phyloP scores from a whole-genome alignment of 30 jellyfish, hydroid and myxozoan genomes.

The Clytia hemisphaerica region DNA sequence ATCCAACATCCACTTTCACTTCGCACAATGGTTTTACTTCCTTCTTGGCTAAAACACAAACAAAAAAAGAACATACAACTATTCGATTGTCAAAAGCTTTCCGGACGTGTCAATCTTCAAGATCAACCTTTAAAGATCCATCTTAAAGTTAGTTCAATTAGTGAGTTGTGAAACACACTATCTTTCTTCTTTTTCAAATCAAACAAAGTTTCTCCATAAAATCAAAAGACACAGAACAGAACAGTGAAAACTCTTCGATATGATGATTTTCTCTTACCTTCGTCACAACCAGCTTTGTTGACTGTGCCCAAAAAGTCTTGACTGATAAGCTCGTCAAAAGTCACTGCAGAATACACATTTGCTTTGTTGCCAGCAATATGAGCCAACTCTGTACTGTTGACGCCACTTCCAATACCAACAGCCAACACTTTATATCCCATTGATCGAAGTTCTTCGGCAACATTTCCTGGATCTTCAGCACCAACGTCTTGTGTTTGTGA shows the following conservation, averaged over 20 bases:
- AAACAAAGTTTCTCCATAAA: too few species aligned
- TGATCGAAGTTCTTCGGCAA: constrained; percentile 33
- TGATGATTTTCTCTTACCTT: too few species aligned
- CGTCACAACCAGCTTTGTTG: constrained; percentile 30
- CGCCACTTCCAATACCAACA: constrained; percentile 48
- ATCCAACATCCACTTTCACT: constrained; percentile 61
- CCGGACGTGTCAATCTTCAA: too few species aligned
- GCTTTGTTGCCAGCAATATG: constrained; percentile 32
- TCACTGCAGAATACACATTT: constrained; percentile 33
- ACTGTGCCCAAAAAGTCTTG: constrained; percentile 33
- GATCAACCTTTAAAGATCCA: too few species aligned
- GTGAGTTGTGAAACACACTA: too few species aligned
- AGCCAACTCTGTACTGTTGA: constrained; percentile 28
- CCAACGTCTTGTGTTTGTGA: constrained; percentile 40
- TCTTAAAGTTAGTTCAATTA: too few species aligned
- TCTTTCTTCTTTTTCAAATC: too few species aligned
- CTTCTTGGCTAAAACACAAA: too few species aligned
- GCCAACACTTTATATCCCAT: constrained; percentile 31
- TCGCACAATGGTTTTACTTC: too few species aligned
- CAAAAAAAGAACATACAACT: too few species aligned
- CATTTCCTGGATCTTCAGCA: constrained; percentile 43
- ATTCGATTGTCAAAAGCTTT: too few species aligned
- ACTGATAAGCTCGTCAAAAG: constrained; percentile 37
- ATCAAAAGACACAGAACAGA: constrained; percentile 13
- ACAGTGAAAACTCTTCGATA: too few species aligned